Evolutionary conservation across 2,888 invertebrate species (phyloP), one percentile per base, ranked within the genome.

Genomic region (Lasius platythorax): DNA sequence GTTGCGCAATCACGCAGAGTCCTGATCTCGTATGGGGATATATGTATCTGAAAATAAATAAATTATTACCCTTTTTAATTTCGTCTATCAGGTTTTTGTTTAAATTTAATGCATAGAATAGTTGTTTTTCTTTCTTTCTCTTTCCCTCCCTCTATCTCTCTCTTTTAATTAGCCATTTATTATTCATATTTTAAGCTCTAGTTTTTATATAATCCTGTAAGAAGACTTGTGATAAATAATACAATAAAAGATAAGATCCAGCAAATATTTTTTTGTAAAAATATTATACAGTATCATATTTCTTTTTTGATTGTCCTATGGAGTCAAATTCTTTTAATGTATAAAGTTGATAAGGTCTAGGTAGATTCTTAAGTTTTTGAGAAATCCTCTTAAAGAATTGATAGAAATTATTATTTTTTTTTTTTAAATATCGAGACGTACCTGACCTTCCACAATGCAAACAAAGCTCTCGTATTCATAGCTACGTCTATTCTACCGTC

Each of bases 1-100:
- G 58, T 28, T 83, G 84, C 0, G 92, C 86, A 11, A 91, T 83
- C 3, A 90, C 88, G 81, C 91, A 92, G 0, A 91, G 8, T 0
- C 90, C 88, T 5, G 88, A 81, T 11, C 78, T 72, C 2, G 81
- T 86, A 58, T 92, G 90, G 3, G 92, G 91, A 70, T 92, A 91
- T 2, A 88, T 91, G n/a, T 86, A 70, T 15, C 90, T 90, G 28
- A 5, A 67, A 64, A 33, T n/a, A 73, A 70, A 33, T 70, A n/a
- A 37, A n/a, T 9, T 30, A 68, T 18, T 30, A 56, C 37, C 3
- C 37, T 43, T 53, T 5, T 33, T 37, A 43, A 43, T 15, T 11
- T 53, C 46, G 15, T 11, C 18, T 50, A 50, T 8, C 8, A 2
- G 15, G 2, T 50, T 50, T 50, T 50, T 6, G 18, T 50, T 18